Evolutionary conservation across 2,888 invertebrate species (phyloP).

Genomic region (Eledone cirrhosa): DNA sequence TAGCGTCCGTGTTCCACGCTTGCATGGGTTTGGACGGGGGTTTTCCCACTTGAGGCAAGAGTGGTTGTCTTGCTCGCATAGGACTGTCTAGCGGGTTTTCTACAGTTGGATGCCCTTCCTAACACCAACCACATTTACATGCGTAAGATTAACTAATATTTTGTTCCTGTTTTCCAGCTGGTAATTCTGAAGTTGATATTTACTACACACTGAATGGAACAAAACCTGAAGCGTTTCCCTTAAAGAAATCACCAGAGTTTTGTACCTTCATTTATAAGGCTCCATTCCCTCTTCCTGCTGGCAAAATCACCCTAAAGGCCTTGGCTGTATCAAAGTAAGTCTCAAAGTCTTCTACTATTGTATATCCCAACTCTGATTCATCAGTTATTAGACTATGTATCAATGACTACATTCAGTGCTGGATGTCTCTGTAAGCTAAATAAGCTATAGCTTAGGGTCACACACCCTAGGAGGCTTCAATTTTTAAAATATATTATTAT

Average conservation of each 20-base stretch:
- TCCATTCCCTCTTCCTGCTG: constrained; percentile 65
- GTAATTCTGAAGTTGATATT: constrained; percentile 57
- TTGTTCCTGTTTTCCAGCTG: constrained; percentile 47
- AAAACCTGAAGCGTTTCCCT: constrained; percentile 66
- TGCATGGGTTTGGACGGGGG: too few species aligned
- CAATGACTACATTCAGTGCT: too few species aligned
- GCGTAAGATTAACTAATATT: neutral
- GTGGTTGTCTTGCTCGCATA: too few species aligned
- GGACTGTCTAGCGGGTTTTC: too few species aligned
- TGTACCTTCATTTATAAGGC: constrained; percentile 63
- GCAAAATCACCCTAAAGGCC: constrained; percentile 65
- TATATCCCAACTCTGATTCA: too few species aligned
- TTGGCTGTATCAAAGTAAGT: constrained; percentile 63
- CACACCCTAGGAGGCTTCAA: too few species aligned
- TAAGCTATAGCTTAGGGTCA: too few species aligned
- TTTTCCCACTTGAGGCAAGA: too few species aligned
- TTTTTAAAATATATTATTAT: too few species aligned
- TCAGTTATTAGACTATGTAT: too few species aligned
- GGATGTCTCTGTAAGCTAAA: too few species aligned
- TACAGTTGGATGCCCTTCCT: neutral
- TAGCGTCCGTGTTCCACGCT: neutral
- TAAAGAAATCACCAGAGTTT: constrained; percentile 53
- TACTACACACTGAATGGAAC: constrained; percentile 67
- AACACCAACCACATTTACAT: too few species aligned
- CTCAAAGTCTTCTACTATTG: neutral